Evolutionary conservation across 2,113 vertebrate species (phyloP), one percentile per base, ranked within the genome.

Genomic region (Papio anubis): DNA sequence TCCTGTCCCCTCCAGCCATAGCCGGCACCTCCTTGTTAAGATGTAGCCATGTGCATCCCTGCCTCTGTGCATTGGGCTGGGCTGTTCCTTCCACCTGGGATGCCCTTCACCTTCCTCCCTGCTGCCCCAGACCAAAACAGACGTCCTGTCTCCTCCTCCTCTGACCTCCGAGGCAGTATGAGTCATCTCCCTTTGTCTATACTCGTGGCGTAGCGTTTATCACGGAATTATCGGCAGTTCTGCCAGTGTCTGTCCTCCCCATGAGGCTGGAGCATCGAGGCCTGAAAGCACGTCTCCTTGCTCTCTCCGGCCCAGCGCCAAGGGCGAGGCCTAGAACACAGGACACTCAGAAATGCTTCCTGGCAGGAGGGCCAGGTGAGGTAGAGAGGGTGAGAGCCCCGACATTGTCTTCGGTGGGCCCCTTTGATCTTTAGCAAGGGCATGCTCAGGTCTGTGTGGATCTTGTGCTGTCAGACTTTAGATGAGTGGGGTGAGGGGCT

Each of bases 101-200:
- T 91, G 91, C 88, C 90, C 88, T 93, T 91, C 50, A 61, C 92
- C 88, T 86, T 95, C 55, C 72, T 96, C 83, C 61, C 66, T 59
- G 45, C 75, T 72, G 96, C 93, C 90, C 66, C 40, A 88, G 85
- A 88, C 98, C 72, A 75, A 96, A 86, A 75, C 90, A 96, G 94
- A 90, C 68, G 2, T 66, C 64, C 95, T 38, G 57, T 80, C 64
- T 80, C 95, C 84, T 83, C 64, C 89, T 96, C 17, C 93, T 85
- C 93, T 91, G 97, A 96, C 81, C 96, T 88, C 95, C 9, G 16
- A 89, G 86, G 93, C 78, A 32, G 95, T 48, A 57, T 96, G 97
- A 97, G 81, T 97, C 96, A 96, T 93, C 95, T 84, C 64, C 92
- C 73, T 97, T 93, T 96, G 95, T 97, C 92, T 95, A 6, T n/a